Evolutionary conservation across 2,797 vertebrate genomes (phyloP).

Genomic region (Tenualosa thibaudeaui): DNA sequence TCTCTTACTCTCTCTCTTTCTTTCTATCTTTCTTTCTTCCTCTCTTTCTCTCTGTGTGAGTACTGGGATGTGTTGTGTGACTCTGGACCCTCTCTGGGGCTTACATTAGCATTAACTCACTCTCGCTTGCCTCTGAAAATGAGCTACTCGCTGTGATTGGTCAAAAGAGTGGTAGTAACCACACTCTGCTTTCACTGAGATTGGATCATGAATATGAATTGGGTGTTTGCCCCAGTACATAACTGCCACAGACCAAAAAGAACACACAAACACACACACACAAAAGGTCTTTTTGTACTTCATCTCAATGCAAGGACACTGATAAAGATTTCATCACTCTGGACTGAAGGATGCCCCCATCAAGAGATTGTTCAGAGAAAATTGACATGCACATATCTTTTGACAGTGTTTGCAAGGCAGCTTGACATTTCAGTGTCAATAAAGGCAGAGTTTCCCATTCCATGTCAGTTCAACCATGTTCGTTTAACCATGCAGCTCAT

Average conservation of each 20-base stretch:
- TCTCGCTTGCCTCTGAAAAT: not conserved
- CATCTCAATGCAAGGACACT: not conserved
- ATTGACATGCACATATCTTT: not conserved
- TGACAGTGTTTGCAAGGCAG: not conserved
- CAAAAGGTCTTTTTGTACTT: not conserved
- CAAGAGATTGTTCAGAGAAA: not conserved
- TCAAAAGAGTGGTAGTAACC: not conserved
- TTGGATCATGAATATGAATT: not conserved
- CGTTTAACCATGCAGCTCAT: not conserved
- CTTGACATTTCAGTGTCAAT: not conserved
- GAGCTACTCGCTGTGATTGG: not conserved
- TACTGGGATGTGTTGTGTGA: not conserved
- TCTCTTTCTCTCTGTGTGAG: not conserved
- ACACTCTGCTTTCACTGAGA: not conserved
- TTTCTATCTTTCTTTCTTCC: not conserved
- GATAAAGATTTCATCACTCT: not conserved
- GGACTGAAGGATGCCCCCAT: not conserved
- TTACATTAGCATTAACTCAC: not conserved
- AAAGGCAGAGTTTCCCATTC: not conserved
- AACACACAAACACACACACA: not conserved
- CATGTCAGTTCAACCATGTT: not conserved
- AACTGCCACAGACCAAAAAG: not conserved
- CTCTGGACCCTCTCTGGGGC: conserved; percentile 29
- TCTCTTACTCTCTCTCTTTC: conserved; percentile 1
- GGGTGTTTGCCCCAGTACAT: not conserved